Evolutionary conservation across 2,797 vertebrate species (phyloP).

Genomic region (Remorina albescens): DNA sequence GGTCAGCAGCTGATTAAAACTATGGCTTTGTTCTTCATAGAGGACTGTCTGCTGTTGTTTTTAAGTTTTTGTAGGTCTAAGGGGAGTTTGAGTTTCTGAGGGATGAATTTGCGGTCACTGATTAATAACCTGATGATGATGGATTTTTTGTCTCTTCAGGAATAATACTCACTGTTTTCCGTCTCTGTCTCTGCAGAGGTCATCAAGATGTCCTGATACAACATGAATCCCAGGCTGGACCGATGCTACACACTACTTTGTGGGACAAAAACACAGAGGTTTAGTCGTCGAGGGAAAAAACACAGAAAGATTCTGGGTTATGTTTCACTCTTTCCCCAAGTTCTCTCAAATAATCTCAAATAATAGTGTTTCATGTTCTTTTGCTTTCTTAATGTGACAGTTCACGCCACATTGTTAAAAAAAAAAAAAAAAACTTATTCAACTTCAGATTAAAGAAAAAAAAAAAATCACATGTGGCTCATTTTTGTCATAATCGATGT

Average conservation of each 20-base stretch:
- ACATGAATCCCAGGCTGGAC: constrained; percentile 8
- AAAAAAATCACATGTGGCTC: not conserved
- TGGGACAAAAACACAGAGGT: not conserved
- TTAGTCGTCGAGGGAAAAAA: not conserved
- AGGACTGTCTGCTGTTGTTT: too few species aligned
- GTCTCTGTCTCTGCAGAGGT: constrained; percentile 27
- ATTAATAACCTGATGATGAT: not conserved
- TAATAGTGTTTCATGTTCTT: not conserved
- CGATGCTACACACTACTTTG: constrained; percentile 42
- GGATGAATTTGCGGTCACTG: too few species aligned
- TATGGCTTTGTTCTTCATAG: too few species aligned
- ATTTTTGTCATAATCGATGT: not conserved
- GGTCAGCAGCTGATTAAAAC: too few species aligned
- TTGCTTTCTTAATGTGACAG: not conserved
- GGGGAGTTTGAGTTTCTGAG: too few species aligned
- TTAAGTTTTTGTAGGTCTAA: too few species aligned
- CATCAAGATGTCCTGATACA: constrained; percentile 5
- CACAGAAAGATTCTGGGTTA: not conserved
- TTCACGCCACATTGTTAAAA: not conserved
- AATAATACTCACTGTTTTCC: not conserved
- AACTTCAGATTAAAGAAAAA: constrained; percentile 18
- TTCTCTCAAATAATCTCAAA: not conserved
- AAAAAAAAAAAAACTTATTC: not conserved
- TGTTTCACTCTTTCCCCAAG: not conserved
- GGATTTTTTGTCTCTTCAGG: not conserved